Evolutionary conservation across 2,888 invertebrate genomes (phyloP).

Genomic region (Diarsia rubi): DNA sequence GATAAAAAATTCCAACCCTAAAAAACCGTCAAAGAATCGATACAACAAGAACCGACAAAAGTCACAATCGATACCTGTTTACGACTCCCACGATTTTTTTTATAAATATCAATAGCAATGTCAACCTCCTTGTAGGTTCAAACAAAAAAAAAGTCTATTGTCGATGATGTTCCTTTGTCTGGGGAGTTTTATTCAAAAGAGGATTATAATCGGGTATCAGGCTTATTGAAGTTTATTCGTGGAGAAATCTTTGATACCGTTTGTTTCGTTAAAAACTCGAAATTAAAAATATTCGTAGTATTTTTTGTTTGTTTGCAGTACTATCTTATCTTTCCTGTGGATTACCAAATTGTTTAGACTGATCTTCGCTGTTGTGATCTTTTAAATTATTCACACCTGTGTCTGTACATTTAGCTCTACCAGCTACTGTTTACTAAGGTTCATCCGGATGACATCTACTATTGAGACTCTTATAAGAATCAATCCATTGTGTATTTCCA

Average conservation of each 20-base stretch:
- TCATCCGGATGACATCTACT: neutral
- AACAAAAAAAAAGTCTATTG: constrained; percentile 69
- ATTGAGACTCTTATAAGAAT: constrained; percentile 27
- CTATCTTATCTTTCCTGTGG: constrained; percentile 5
- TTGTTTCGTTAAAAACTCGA: constrained; percentile 52
- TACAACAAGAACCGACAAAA: constrained; percentile 67
- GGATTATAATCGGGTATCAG: constrained; percentile 79
- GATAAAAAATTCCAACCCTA: constrained; percentile 41
- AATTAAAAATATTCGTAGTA: constrained; percentile 18
- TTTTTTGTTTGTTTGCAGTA: constrained; percentile 18
- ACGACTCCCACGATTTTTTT: constrained; percentile 77
- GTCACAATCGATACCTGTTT: constrained; percentile 76
- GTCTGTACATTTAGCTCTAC: neutral
- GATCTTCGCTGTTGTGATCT: neutral
- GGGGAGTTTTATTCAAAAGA: constrained; percentile 77
- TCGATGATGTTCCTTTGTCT: constrained; percentile 74
- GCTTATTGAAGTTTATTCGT: constrained; percentile 75
- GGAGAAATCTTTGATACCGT: constrained; percentile 73
- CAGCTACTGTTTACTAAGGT: too few species aligned
- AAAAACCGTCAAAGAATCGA: constrained; percentile 67
- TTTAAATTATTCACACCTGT: neutral
- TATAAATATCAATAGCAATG: constrained; percentile 72
- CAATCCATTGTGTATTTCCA: constrained; percentile 68
- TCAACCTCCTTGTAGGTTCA: constrained; percentile 69
- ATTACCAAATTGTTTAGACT: neutral